phyloP scores from a whole-genome alignment of 2,113 vertebrate species.

The Ia io region DNA sequence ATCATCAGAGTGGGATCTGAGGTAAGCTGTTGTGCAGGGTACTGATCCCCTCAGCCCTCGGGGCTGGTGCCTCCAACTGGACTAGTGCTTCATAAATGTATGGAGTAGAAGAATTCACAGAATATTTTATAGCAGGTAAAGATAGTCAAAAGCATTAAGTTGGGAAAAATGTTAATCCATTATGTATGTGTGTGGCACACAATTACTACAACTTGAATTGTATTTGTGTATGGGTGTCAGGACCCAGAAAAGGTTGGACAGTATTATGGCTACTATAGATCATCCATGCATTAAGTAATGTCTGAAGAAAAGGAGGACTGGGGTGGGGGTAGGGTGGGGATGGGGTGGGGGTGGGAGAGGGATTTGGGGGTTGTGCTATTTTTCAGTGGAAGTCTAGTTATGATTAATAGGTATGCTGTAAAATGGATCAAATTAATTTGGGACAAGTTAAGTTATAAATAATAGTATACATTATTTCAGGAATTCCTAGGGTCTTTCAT shows the following conservation, averaged over 20 bases:
- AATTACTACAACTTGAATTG: neutral
- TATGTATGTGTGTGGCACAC: neutral
- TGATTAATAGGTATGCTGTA: neutral
- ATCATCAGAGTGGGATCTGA: neutral
- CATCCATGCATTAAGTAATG: neutral
- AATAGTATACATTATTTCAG: neutral
- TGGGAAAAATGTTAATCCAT: neutral
- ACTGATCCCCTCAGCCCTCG: neutral
- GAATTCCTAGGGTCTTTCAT: neutral
- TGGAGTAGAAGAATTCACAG: neutral
- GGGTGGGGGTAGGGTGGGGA: rapidly evolving
- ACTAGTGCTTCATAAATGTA: neutral
- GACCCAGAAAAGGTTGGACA: neutral
- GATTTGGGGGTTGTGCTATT: neutral
- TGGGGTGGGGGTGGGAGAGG: neutral
- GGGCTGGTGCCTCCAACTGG: neutral
- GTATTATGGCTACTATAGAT: neutral
- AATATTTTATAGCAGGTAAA: neutral
- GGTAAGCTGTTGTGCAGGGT: rapidly evolving
- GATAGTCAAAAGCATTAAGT: neutral
- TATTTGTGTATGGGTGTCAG: neutral
- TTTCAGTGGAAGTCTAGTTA: neutral
- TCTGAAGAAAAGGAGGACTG: neutral
- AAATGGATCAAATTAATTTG: neutral
- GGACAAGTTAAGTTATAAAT: neutral